Conservation (phyloP, 1,140 invertebrate genomes). For the Apis cerana region DNA sequence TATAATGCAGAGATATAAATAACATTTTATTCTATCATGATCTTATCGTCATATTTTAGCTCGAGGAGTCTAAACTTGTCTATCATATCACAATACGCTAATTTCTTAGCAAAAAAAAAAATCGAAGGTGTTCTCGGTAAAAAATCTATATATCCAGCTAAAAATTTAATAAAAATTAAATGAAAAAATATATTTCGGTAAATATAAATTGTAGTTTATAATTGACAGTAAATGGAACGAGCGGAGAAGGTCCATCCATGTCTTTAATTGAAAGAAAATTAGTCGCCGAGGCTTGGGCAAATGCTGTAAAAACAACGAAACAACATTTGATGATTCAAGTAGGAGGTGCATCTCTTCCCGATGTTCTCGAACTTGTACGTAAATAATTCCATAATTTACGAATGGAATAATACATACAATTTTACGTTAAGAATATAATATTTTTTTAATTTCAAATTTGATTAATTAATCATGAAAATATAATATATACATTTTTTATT, state of each 20-base stretch:
- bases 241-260: constrained; percentile 89
- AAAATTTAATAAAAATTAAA: constrained; percentile 41
- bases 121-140: constrained; percentile 86
- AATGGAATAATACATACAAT: not conserved
- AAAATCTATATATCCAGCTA: constrained; percentile 24
- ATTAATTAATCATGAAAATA: not conserved
- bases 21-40: not conserved
- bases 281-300: constrained; percentile 86
- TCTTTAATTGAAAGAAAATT: constrained; percentile 87
- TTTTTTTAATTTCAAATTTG: not conserved
- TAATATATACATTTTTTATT: not conserved
- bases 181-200: no score
- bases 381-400: not conserved
- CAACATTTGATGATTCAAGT: constrained; percentile 90
- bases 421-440: no score
- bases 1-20: no score
- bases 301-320: constrained; percentile 81
- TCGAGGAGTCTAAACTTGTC: constrained; percentile 80
- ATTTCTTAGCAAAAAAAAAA: constrained; percentile 82
- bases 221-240: constrained; percentile 88
- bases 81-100: constrained; percentile 84
- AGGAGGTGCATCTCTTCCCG: constrained; percentile 86
- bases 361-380: constrained; percentile 87
- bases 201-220: not conserved
- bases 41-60: constrained; percentile 62